Evolutionary conservation across 2,888 invertebrate species (phyloP).

Genomic region (Limnephilus lunatus): DNA sequence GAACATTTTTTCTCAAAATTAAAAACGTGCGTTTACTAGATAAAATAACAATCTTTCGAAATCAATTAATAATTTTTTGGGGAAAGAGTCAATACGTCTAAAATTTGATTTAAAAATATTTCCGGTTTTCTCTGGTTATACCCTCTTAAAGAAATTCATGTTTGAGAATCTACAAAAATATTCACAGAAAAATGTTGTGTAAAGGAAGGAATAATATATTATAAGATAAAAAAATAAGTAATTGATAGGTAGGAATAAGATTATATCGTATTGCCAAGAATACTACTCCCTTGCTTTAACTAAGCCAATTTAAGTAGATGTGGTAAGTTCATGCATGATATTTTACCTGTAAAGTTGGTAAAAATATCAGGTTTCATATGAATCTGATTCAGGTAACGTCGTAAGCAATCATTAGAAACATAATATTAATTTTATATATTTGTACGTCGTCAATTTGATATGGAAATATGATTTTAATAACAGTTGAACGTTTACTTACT

Average conservation of each 20-base stretch:
- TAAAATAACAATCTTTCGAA: no score
- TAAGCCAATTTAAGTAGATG: not conserved
- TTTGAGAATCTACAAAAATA: no score
- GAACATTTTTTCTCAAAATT: no score
- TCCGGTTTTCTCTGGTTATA: no score
- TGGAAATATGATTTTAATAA: not conserved
- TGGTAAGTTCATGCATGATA: not conserved
- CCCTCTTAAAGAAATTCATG: no score
- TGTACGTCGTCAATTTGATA: not conserved
- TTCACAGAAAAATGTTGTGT: no score
- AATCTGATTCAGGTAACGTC: not conserved
- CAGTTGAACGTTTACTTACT: not conserved
- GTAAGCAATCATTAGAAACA: not conserved
- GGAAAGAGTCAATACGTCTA: no score
- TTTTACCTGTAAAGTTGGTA: not conserved
- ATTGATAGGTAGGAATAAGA: not conserved
- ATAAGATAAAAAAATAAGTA: no score
- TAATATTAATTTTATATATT: not conserved
- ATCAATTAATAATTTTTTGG: no score
- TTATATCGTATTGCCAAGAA: not conserved
- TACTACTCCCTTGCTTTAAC: not conserved
- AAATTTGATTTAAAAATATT: no score
- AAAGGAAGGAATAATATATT: no score
- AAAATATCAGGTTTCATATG: not conserved
- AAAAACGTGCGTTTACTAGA: no score